These are phyloP conservation scores for Pelvicachromis taeniatus DNA, from an alignment of 2,113 vertebrate genomes.

Conservation along the genomic window DNA sequence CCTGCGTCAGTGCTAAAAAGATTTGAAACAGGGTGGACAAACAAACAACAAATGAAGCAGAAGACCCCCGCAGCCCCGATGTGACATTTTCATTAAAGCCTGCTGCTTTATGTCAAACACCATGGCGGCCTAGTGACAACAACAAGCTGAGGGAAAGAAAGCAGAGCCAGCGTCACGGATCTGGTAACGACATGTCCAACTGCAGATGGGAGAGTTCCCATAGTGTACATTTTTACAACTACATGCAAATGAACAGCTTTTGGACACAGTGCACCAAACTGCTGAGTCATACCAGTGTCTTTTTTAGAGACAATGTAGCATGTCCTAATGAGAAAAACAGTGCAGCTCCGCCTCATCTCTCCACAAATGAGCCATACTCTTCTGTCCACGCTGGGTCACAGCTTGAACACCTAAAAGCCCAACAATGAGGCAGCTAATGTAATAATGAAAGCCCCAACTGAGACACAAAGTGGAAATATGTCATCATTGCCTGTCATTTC, in stretches of 20 bases:
- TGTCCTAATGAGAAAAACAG: constrained; percentile 17
- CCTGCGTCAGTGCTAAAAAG: constrained; percentile 20
- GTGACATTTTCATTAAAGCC: constrained; percentile 31
- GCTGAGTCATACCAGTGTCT: neutral
- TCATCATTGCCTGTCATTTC: neutral
- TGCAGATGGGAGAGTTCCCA: neutral
- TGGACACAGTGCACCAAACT: neutral
- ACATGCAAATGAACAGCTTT: neutral
- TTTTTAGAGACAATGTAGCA: neutral
- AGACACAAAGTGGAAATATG: neutral
- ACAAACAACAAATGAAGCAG: neutral
- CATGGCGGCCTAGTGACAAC: neutral
- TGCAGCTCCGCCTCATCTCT: neutral
- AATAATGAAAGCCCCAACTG: neutral
- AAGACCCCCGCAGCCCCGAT: neutral
- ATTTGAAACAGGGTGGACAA: constrained; percentile 5
- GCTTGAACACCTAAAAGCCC: neutral
- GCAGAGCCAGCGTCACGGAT: neutral
- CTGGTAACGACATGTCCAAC: neutral
- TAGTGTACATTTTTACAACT: neutral
- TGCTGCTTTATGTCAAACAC: neutral
- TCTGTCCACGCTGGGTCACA: neutral
- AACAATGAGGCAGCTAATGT: neutral
- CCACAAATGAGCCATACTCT: neutral
- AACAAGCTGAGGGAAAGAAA: neutral